These are phyloP conservation scores for Tipula vernalis DNA, from an alignment of 2,888 invertebrate genomes.

Conservation along the genomic window DNA sequence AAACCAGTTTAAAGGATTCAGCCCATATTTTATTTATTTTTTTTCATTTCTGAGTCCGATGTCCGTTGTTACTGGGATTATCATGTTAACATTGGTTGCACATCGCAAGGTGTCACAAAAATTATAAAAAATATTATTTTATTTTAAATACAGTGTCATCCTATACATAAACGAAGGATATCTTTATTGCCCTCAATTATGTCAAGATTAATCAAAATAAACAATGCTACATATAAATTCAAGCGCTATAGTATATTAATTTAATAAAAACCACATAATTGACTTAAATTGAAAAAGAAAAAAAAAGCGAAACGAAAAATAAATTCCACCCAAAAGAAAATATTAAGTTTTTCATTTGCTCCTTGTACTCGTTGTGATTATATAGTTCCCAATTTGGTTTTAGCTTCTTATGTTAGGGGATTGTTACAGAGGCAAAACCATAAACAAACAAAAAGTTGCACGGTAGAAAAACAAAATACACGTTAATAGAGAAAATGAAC, in stretches of 20 bases:
- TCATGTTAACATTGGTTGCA: too few species aligned
- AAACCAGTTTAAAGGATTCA: too few species aligned
- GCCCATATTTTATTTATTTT: too few species aligned
- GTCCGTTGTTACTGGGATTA: too few species aligned
- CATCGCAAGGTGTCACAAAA: not conserved
- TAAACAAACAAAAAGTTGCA: not conserved
- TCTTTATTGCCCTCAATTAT: not conserved
- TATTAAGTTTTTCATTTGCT: not conserved
- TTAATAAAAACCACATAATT: conserved; percentile 4
- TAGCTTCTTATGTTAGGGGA: not conserved
- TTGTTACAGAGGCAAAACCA: not conserved
- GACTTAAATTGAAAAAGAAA: not conserved
- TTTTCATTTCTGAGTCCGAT: too few species aligned
- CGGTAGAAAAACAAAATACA: not conserved
- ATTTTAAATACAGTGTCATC: not conserved
- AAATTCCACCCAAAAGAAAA: not conserved
- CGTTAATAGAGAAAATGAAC: not conserved
- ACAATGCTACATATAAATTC: not conserved
- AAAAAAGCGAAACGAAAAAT: not conserved
- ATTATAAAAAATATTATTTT: not conserved
- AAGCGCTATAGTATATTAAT: not conserved
- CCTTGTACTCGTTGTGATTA: not conserved
- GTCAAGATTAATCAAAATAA: not conserved
- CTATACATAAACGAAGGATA: not conserved
- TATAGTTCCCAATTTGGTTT: not conserved